Evolutionary conservation across 2,888 invertebrate species (phyloP), one percentile per base, ranked within the genome.

Genomic region (Epinotia nisella): DNA sequence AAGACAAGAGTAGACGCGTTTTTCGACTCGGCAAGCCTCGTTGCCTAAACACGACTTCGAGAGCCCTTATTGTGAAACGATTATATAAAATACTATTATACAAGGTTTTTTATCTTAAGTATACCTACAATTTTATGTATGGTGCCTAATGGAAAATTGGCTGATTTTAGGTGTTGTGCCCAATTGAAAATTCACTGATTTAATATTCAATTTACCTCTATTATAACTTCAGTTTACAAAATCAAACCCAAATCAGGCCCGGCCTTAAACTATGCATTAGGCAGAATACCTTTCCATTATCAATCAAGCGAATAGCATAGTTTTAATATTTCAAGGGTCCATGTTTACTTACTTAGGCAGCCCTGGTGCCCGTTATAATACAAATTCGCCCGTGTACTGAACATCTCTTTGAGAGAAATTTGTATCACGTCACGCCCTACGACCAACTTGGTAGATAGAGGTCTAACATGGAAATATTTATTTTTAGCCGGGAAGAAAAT

Each of bases 401-500:
- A 41, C 17, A 61, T 24, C 45, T 55, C 66, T 67, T 71, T 71
- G 71, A 67, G 60, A 19, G 55, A 60, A 71, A 55, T 71, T 71
- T 59, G 41, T 66, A 61, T 70, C 53, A 53, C 55, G 55, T 70
- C 53, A 53, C 55, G 55, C 61, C 61, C 53, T 55, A n/a, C 39
- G 55, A 70, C 61, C 24, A 53, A 35, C 49, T 59, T 68, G 19
- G 21, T 49, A 19, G 59, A 10, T 49, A 19, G 59, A 10, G 9
- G 39, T 64, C 35, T 35, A 19, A 24, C 21, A 11, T 60, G 21
- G 49, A 39, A 65, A 55, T 29, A 15, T 55, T 55, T 65, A 65
- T 65, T 39, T 53, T 65, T 65, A 55, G 55, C 9, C 10, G 19
- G 39, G 51, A 53, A 51, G 41, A 62, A 59, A 53, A 24, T 56